Evolutionary conservation across 2,797 vertebrate species (phyloP).

Genomic region (Urophycis tenuis): DNA sequence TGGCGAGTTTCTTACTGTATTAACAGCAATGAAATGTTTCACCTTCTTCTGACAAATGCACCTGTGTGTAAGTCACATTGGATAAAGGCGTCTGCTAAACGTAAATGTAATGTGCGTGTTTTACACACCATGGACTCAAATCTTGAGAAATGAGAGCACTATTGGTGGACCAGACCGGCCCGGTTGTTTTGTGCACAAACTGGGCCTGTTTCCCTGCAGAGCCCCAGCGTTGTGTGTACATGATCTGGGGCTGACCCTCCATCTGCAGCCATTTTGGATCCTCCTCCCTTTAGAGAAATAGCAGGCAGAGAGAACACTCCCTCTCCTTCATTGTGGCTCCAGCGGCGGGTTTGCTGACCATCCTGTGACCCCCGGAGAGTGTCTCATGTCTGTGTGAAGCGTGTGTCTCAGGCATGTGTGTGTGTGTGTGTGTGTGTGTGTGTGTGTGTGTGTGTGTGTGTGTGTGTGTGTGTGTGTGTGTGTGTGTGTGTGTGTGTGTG

Average conservation of each 20-base stretch:
- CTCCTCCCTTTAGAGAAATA: background rate
- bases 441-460: constrained; percentile 9
- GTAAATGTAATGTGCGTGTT: no score
- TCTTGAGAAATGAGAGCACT: background rate
- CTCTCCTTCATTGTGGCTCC: background rate
- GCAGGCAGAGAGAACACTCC: background rate
- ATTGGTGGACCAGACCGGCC: background rate
- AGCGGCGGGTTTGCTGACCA: background rate
- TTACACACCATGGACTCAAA: background rate
- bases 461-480: constrained; percentile 9
- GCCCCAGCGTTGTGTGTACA: background rate
- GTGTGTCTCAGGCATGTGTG: no score
- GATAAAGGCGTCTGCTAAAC: no score
- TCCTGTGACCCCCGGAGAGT: constrained; percentile 45
- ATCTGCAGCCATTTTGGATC: background rate
- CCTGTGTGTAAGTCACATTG: no score
- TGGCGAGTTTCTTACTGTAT: no score
- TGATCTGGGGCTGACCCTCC: background rate
- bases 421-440: constrained; percentile 17
- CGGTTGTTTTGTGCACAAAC: background rate
- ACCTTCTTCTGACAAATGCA: no score
- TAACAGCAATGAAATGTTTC: no score
- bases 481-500: constrained; percentile 7
- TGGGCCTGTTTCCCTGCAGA: background rate
- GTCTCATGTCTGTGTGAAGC: constrained; percentile 49